These are phyloP conservation scores for Grapholita molesta DNA, from an alignment of 1,140 invertebrate species.

Conservation along the genomic window DNA sequence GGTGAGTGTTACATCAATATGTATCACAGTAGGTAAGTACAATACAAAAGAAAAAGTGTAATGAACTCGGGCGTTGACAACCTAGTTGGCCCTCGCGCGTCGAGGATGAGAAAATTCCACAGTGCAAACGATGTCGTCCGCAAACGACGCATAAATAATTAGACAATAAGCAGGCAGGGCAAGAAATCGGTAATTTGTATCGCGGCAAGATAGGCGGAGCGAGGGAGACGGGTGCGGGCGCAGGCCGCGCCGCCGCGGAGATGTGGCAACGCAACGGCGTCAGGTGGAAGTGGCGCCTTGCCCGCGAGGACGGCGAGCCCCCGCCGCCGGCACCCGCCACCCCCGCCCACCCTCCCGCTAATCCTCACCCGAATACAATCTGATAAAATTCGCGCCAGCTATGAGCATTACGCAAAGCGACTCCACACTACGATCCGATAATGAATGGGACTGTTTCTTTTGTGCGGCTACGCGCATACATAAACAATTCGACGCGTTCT, in stretches of 20 bases:
- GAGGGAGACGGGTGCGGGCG: conserved; percentile 65
- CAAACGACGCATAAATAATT: conserved; percentile 70
- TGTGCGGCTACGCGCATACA: conserved; percentile 34
- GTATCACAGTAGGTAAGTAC: conserved; percentile 17
- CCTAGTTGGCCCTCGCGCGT: conserved; percentile 61
- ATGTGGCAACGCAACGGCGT: conserved; percentile 76
- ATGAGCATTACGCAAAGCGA: conserved; percentile 75
- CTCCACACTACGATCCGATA: conserved; percentile 66
- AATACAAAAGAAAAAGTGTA: conserved; percentile 52
- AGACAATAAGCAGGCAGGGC: conserved; percentile 72
- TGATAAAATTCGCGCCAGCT: conserved; percentile 77
- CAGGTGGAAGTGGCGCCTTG: conserved; percentile 75
- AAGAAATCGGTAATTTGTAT: conserved; percentile 72
- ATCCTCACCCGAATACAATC: conserved; percentile 74
- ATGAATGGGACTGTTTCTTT: conserved; percentile 68
- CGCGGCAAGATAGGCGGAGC: conserved; percentile 66
- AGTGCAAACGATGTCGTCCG: conserved; percentile 60
- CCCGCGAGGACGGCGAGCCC: conserved; percentile 77
- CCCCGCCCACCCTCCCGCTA: conserved; percentile 48
- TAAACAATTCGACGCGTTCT: conserved; percentile 48
- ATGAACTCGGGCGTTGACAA: conserved; percentile 68
- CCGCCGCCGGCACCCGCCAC: conserved; percentile 57
- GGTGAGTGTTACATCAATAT: neutral
- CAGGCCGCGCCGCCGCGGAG: conserved; percentile 63
- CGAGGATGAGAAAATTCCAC: conserved; percentile 59